Evolutionary conservation across 2,888 invertebrate species (phyloP), one percentile per base, ranked within the genome.

Genomic region (Crioceris asparagi): DNA sequence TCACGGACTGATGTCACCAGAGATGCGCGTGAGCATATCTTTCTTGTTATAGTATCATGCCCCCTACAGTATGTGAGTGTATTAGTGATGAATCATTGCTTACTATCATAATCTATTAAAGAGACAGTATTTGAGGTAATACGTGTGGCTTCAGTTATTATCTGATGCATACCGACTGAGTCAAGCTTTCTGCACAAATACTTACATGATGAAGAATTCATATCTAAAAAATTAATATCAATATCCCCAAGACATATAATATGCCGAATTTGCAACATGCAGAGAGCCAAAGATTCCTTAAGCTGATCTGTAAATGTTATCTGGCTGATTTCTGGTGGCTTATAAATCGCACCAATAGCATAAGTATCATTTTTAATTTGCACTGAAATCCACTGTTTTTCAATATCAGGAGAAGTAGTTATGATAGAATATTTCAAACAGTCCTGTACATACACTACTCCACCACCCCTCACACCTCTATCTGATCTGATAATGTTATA

Each of bases 401-500:
- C n/a, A n/a, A n/a, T n/a, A n/a, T n/a, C n/a, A n/a, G n/a, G n/a
- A n/a, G n/a, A n/a, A n/a, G n/a, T n/a, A n/a, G n/a, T n/a, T n/a
- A n/a, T n/a, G n/a, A n/a, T n/a, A n/a, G n/a, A n/a, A 29, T 29
- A 29, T 29, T 29, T 29, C 8, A 29, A 31, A 31, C 8, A 4
- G 17, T 19, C 18, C 18, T 31, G 17, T 17, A 31, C 11, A 16
- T 31, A 25, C 12, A 25, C 30, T 31, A 36, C 17, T 17, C 30
- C 31, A n/a, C 23, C 36, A 7, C 31, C 36, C 15, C 36, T 30
- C 16, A 14, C 25, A 17, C 31, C 19, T 14, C 31, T 36, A 23
- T 36, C 36, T 21, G 16, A 17, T 36, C 36, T 36, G 12, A 36
- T 16, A 31, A 36, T 16, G 11, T 12, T 18, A 36, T 36, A 36